Base-by-base conservation (phyloP, 2,113 vertebrate genomes). In the Paramormyrops kingsleyae region DNA sequence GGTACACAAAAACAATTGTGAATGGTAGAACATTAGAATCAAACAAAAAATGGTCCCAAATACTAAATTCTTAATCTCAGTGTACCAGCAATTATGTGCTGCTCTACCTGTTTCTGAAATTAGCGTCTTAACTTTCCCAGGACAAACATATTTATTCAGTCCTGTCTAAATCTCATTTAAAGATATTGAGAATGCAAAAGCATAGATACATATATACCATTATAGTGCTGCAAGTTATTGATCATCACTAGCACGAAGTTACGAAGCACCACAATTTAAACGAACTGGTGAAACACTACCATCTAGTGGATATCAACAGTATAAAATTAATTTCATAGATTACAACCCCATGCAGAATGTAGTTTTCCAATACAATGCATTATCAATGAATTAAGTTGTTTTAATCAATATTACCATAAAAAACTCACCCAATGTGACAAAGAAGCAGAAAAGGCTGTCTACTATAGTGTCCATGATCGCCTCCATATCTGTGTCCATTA, bases 371-470 rank as follows among this genome's bases (percentile, higher is more conserved):
- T 80, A 80, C 27, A 80, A 80, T 19, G 74, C 35, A 80, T 19
- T 80, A 6, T 80, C 31, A 77, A 77, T 39, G 0, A 77, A 39
- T 70, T 35, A 80, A 80, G 19, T 42, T 35, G 66, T 74, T 80
- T 17, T 17, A 80, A 80, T 42, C 35, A 80, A 80, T 39, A 80
- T 42, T 42, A 8, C 35, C 74, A 39, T 24, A 42, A 56, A 52
- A 39, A 88, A 95, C 97, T 96, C 96, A 99, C 99, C 99, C 44
- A 99, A 95, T 83, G 99, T 99, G 93, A 99, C 99, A 94, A 99
- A 99, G 95, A 99, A 99, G 92, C 99, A 99, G 95, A 99, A 99
- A 83, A 99, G 97, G 89, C 98, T 98, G 94, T 99, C 99, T 92
- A 99, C 99, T 91, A 99, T 97, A 74, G 98, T 98, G 95, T 99